Conservation (phyloP, 2,797 vertebrate species). For the Sphaeramia orbicularis region DNA sequence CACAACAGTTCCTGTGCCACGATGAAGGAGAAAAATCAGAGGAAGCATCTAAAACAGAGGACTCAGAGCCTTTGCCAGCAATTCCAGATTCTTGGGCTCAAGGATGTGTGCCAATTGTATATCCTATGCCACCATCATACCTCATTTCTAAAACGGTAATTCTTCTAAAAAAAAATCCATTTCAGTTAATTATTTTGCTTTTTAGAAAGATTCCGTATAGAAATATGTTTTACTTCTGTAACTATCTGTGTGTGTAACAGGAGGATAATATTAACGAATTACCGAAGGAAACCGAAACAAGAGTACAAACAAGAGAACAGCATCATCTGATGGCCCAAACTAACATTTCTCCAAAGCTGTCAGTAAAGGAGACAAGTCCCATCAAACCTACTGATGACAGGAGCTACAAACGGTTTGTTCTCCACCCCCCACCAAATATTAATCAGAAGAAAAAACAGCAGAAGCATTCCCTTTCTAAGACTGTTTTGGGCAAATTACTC, state of each 20-base stretch:
- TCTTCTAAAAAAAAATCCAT: neutral
- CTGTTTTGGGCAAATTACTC: constrained; percentile 10
- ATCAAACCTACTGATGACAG: neutral
- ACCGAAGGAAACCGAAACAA: constrained; percentile 22
- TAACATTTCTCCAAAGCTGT: constrained; percentile 15
- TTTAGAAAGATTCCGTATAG: too few species aligned
- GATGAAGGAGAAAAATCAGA: constrained; percentile 81
- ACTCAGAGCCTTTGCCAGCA: constrained; percentile 79
- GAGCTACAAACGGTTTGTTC: constrained; percentile 1
- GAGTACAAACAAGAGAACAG: constrained; percentile 1
- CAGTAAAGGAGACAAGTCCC: constrained; percentile 28
- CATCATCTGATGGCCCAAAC: neutral
- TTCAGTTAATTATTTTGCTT: too few species aligned
- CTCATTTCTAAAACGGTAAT: constrained; percentile 54
- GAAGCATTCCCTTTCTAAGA: constrained; percentile 6
- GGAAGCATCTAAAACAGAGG: constrained; percentile 77
- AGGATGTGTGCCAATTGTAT: constrained; percentile 77
- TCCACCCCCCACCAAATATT: constrained; percentile 22
- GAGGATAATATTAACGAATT: constrained; percentile 5
- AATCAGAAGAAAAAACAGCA: constrained; percentile 40
- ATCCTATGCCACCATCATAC: neutral
- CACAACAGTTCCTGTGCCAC: constrained; percentile 80
- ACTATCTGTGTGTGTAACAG: constrained; percentile 38
- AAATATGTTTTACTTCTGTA: neutral
- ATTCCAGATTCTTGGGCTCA: constrained; percentile 82